Evolutionary conservation across 2,113 vertebrate species (phyloP), one percentile per base, ranked within the genome.

Genomic region (Lophura nycthemera): DNA sequence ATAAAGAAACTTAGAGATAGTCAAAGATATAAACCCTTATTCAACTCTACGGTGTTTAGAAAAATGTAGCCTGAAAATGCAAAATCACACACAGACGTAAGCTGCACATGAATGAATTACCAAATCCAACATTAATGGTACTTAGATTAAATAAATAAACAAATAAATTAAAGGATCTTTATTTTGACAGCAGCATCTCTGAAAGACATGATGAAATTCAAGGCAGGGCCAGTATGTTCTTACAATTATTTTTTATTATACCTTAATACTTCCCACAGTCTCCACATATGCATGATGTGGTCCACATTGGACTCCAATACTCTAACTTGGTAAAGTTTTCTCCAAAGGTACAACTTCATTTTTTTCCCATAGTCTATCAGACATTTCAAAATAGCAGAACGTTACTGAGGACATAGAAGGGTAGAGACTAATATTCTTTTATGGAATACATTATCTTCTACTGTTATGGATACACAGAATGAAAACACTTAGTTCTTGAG

Each of bases 1-100:
- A 98, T 98, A 98, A 98, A 97, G 86, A 91, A 97, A 97, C 79
- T 92, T 88, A 54, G 67, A 96, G 96, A 96, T 96, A 95, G 91
- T 95, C 90, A 95, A 27, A 97, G 96, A 97, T 97, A 97, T 70
- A 92, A 97, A 90, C 50, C 38, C 71, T 91, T 95, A 54, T 95
- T 97, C 83, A 95, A 40, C 59, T 56, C 38, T 87, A 34, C 8
- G 4, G 0, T 66, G 75, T 93, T 96, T 97, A 32, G 67, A 87
- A 95, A 96, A 96, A 84, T 42, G 34, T 84, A 88, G 21, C 54
- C 76, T 88, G 77, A 91, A 96, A 95, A 96, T 90, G 59, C 71
- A 73, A 92, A 92, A 87, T 80, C 79, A 76, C 77, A 92, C 83
- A 93, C 36, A 85, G 84, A 93, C 32, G 47, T 52, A 97, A 92